phyloP scores from a whole-genome alignment of 2,113 vertebrate genomes.

The Eonycteris spelaea region DNA sequence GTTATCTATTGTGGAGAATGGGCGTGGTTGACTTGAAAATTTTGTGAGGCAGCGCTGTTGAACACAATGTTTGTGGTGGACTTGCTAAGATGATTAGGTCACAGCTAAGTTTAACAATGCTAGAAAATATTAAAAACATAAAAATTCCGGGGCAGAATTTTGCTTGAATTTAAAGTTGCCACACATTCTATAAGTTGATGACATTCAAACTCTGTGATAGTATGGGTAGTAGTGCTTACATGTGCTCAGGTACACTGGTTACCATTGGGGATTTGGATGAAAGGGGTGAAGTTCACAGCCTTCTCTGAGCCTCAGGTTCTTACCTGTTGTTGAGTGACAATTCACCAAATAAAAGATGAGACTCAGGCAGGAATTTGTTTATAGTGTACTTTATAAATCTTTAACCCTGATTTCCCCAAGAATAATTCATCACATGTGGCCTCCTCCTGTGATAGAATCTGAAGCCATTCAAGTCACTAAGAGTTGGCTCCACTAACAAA shows the following conservation, averaged over 20 bases:
- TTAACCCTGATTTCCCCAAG: not conserved
- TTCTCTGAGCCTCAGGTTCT: not conserved
- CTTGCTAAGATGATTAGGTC: no score
- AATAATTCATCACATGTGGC: not conserved
- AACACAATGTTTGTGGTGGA: not conserved
- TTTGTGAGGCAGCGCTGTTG: not conserved
- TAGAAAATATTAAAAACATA: not conserved
- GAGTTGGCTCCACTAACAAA: not conserved
- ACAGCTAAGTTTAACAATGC: not conserved
- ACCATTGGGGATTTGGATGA: not conserved
- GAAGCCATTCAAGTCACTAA: not conserved
- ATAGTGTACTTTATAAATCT: not conserved
- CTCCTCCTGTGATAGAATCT: not conserved
- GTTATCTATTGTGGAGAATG: not conserved
- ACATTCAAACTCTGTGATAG: not conserved
- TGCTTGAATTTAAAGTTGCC: not conserved
- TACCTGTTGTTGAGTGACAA: not conserved
- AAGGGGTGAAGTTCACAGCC: not conserved
- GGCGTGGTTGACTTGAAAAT: not conserved
- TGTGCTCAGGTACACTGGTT: not conserved
- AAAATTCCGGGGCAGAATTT: not conserved
- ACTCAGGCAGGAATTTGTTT: not conserved
- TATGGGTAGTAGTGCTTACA: no score
- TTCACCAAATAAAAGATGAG: not conserved
- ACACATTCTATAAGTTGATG: not conserved